A percentile compares a stretch with the other conserved stretches of the same genome.
phyloP scores from a whole-genome alignment of 2,797 vertebrate species.

The Choloepus didactylus region DNA sequence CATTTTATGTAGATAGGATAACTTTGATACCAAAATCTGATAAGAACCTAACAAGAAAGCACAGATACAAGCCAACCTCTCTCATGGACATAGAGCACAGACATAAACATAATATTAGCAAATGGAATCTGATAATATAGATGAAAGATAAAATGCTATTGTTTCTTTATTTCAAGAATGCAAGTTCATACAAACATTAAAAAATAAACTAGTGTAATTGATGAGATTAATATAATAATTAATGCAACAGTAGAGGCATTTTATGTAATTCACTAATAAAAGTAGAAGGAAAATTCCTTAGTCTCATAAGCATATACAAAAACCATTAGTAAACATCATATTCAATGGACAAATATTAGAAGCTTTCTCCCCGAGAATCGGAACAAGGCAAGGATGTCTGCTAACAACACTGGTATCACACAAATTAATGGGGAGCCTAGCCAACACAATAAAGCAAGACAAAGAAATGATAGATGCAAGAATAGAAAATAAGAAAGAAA shows the following conservation, averaged over 20 bases:
- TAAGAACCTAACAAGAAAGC: not conserved
- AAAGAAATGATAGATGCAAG: not conserved
- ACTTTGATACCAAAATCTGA: not conserved
- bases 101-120: not conserved
- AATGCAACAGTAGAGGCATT: not conserved
- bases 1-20: not conserved
- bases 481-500: constrained; percentile 39
- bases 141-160: not conserved
- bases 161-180: not conserved
- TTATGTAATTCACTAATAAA: not conserved
- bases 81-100: not conserved
- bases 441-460: not conserved
- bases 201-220: not conserved
- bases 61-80: not conserved
- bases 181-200: not conserved
- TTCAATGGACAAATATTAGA: not conserved
- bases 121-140: not conserved
- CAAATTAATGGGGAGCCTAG: not conserved
- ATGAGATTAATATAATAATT: not conserved
- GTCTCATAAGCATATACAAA: not conserved
- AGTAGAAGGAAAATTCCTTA: not conserved
- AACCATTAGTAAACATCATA: constrained; percentile 6
- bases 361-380: not conserved
- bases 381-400: not conserved
- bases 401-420: not conserved